These are phyloP conservation scores for Xanthia togata DNA, from an alignment of 2,888 invertebrate genomes.

Conservation along the genomic window DNA sequence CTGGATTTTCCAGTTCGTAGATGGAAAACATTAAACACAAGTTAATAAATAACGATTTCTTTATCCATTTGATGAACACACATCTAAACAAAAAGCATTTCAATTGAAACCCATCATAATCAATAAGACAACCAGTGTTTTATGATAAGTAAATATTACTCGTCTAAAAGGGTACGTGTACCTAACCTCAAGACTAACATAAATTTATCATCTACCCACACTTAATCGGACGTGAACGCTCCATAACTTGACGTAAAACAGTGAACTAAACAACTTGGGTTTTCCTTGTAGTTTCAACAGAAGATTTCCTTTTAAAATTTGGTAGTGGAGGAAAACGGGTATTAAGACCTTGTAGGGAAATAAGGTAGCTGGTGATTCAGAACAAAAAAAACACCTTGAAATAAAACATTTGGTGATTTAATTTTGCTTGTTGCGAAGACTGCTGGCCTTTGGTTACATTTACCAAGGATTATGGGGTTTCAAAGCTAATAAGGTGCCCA, in stretches of 20 bases:
- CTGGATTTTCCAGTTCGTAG: background rate
- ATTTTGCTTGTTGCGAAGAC: background rate
- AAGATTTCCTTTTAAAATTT: slow-evolving; percentile 45
- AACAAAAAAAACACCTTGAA: background rate
- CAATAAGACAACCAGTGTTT: background rate
- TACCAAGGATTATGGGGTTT: no score
- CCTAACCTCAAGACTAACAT: slow-evolving; percentile 39
- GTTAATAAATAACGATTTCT: background rate
- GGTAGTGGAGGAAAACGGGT: slow-evolving; percentile 31
- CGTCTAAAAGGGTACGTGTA: slow-evolving; percentile 31
- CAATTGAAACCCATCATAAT: slow-evolving; percentile 16
- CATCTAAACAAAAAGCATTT: slow-evolving; percentile 5
- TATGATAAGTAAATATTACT: slow-evolving; percentile 47
- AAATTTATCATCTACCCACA: slow-evolving; percentile 62
- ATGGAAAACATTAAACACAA: background rate
- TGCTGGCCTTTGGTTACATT: no score
- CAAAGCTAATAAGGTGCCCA: background rate
- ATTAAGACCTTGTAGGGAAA: slow-evolving; percentile 11
- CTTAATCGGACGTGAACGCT: slow-evolving; percentile 49
- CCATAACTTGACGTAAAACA: slow-evolving; percentile 48
- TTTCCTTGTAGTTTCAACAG: slow-evolving; percentile 47
- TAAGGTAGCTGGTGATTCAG: slow-evolving; percentile 15
- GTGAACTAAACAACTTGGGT: slow-evolving; percentile 39
- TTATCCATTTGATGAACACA: background rate
- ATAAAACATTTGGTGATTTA: background rate